Conservation (phyloP, 2,888 invertebrate species). For the Paralinhomoeus sp. region DNA sequence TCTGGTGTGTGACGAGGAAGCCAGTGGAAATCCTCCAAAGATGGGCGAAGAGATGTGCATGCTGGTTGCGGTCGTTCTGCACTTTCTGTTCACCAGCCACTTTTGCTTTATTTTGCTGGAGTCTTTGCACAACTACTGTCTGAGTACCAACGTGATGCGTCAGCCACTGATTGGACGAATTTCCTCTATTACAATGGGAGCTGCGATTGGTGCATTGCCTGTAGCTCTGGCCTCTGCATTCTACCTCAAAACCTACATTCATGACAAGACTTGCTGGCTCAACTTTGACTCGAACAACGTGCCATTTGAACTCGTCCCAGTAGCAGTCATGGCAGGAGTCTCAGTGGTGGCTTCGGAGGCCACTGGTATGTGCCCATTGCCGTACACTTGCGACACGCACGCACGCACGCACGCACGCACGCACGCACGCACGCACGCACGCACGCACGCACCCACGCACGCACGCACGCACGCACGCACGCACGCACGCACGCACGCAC, state of each 20-base stretch:
- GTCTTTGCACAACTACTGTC: not conserved
- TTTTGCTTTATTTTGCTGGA: not conserved
- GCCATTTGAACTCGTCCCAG: not conserved
- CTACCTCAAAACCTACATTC: not conserved
- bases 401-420: too few species aligned
- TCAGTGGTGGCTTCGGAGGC: not conserved
- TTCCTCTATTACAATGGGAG: not conserved
- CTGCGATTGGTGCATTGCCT: not conserved
- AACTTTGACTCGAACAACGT: not conserved
- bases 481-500: too few species aligned
- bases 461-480: too few species aligned
- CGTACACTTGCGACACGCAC: too few species aligned
- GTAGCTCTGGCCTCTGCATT: not conserved
- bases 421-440: too few species aligned
- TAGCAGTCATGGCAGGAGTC: not conserved
- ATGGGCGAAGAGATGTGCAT: not conserved
- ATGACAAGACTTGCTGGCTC: constrained; percentile 1
- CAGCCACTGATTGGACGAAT: not conserved
- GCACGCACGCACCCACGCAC: too few species aligned
- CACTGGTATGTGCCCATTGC: too few species aligned
- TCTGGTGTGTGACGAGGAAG: not conserved
- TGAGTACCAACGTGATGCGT: not conserved
- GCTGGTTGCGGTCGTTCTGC: not conserved
- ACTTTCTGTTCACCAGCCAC: not conserved
- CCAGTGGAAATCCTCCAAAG: not conserved